Conservation (phyloP, 2,113 vertebrate species). For the Choloepus hoffmanni region DNA sequence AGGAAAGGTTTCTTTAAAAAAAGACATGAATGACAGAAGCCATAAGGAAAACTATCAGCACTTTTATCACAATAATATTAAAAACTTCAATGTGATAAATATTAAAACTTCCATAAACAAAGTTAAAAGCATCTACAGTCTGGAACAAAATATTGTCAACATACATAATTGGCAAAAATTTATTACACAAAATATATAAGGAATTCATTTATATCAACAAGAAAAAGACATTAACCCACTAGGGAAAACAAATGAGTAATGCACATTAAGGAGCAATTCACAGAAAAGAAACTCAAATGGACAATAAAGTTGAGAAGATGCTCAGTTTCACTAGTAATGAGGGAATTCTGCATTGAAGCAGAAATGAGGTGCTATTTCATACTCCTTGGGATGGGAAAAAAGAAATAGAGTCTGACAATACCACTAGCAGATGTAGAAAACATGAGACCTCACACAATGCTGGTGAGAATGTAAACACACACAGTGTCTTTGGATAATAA, state of each 20-base stretch:
- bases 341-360: not conserved
- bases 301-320: not conserved
- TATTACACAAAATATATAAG: not conserved
- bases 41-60: not conserved
- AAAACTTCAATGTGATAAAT: not conserved
- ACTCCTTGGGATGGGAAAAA: not conserved
- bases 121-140: not conserved
- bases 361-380: not conserved
- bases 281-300: not conserved
- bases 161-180: not conserved
- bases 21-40: not conserved
- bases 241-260: not conserved
- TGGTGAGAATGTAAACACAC: not conserved
- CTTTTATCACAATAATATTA: not conserved
- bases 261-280: not conserved
- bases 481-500: not conserved
- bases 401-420: not conserved
- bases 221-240: not conserved
- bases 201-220: not conserved
- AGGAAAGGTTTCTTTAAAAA: constrained; percentile 28
- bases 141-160: not conserved
- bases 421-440: not conserved
- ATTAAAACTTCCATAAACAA: not conserved
- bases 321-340: not conserved
- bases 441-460: not conserved